Base-by-base conservation (phyloP, 1,140 invertebrate genomes). In the Cydia splendana region DNA sequence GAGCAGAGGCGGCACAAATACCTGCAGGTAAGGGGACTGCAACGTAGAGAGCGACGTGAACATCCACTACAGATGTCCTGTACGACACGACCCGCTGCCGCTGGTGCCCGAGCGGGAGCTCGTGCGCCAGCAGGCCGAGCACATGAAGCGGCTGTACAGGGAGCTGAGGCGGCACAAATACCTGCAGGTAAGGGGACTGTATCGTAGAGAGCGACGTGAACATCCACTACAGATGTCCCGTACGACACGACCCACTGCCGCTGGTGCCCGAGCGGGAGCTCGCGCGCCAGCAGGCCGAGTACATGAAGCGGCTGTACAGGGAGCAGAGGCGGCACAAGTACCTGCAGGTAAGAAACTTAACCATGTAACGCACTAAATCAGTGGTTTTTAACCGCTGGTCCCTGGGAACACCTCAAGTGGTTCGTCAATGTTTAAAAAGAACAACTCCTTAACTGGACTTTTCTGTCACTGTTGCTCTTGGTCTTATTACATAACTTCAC, bases 41-140 rank as follows among this genome's bases (percentile, higher is more conserved):
- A 98, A 98, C 94, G 96, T 97, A 84, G 97, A 98, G 93, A 98
- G 93, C 84, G 97, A 98, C 93, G 97, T 98, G 85, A 98, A 97
- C 86, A 98, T 98, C 88, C 97, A 98, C 92, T 98, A 98, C 95
- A 95, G 96, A 87, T 97, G 95, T 65, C 97, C 98, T 53, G 95
- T 62, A 3, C 57, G 57, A 62, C 20, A 62, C 57, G 57, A 62
- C 57, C 57, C 57, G 18, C 57, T 62, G 57, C 57, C 57, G 51
- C 51, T 53, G 18, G 57, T 62, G 57, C 57, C 57, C 18, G 57
- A 62, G 57, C 57, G 57, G n/a, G 57, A 62, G 57, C 57, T 62
- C 20, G 57, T 20, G 18, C 57, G 57, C 10, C 57, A 62, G 20
- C 57, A 62, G 57, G 57, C 57, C 57, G 57, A 62, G 20, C 57